A percentile compares a stretch with the other conserved stretches of the same genome.
Conservation (phyloP, 2,888 invertebrate genomes). For the Limnephilus marmoratus region DNA sequence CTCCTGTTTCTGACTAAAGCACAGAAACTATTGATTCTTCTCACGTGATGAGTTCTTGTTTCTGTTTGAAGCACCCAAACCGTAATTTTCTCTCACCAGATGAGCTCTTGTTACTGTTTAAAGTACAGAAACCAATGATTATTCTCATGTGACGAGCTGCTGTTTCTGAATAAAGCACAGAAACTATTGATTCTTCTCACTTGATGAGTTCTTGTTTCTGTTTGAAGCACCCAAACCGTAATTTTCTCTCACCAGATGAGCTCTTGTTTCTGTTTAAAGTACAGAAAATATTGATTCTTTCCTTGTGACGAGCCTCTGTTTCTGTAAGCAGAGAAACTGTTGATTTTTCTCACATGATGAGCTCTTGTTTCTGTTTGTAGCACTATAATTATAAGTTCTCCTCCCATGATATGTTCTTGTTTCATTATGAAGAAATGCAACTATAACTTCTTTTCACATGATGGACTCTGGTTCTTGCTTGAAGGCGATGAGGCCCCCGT, state of each 20-base stretch:
- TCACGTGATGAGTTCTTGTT: too few species aligned
- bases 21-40: too few species aligned
- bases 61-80: too few species aligned
- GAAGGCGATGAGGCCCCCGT: slow-evolving; percentile 60
- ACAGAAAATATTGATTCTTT: not conserved
- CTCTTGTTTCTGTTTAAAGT: too few species aligned
- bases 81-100: not conserved
- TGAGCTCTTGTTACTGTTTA: not conserved
- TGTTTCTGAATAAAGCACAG: too few species aligned
- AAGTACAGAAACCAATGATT: not conserved
- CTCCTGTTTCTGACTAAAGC: too few species aligned
- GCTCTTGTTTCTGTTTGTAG: too few species aligned
- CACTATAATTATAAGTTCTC: not conserved
- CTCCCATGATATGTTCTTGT: not conserved
- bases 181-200: not conserved
- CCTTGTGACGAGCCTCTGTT: too few species aligned
- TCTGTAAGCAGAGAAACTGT: too few species aligned
- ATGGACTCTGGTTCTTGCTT: slow-evolving; percentile 65
- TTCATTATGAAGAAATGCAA: not conserved
- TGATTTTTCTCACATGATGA: too few species aligned
- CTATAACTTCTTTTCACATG: slow-evolving; percentile 37
- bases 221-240: not conserved
- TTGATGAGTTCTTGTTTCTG: too few species aligned
- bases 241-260: not conserved
- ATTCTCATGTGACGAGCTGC: not conserved